Evolutionary conservation across 2,113 vertebrate species (phyloP).

Genomic region (mouse (Mus musculus)): DNA sequence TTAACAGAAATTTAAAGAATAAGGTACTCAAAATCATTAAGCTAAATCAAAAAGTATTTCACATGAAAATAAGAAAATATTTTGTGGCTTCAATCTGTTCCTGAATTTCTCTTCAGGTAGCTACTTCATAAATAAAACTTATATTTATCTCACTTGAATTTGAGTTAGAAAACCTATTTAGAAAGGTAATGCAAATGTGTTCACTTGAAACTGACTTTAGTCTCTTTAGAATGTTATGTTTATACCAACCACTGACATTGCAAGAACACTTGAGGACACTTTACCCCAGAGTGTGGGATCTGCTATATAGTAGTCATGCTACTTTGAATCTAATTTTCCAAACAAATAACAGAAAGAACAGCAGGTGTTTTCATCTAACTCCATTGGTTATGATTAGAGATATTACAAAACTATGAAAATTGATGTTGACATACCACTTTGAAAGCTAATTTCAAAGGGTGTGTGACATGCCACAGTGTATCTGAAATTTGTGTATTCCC

Average conservation of each 20-base stretch:
- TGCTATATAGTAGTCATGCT: constrained; percentile 45
- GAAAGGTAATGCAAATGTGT: constrained; percentile 27
- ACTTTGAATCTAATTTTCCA: constrained; percentile 70
- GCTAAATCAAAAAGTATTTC: constrained; percentile 35
- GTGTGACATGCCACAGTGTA: not conserved
- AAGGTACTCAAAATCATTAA: not conserved
- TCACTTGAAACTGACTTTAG: constrained; percentile 2
- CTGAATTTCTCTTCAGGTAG: constrained; percentile 53
- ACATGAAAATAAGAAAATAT: not conserved
- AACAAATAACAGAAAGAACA: constrained; percentile 69
- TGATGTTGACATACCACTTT: constrained; percentile 56
- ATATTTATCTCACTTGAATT: constrained; percentile 47
- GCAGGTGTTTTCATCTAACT: constrained; percentile 77
- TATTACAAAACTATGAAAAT: constrained; percentile 75
- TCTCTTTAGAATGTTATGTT: constrained; percentile 20
- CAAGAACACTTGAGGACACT: not conserved
- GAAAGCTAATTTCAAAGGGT: constrained; percentile 63
- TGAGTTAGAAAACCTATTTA: constrained; percentile 56
- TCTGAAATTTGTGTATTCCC: constrained; percentile 64
- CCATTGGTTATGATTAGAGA: constrained; percentile 69
- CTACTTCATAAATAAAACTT: constrained; percentile 52
- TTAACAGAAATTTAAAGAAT: not conserved
- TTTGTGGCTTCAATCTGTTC: not conserved
- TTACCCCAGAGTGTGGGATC: not conserved
- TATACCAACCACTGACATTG: constrained; percentile 2